Evolutionary conservation across 2,888 invertebrate species (phyloP), one percentile per base, ranked within the genome.

Genomic region (Pandemis corylana): DNA sequence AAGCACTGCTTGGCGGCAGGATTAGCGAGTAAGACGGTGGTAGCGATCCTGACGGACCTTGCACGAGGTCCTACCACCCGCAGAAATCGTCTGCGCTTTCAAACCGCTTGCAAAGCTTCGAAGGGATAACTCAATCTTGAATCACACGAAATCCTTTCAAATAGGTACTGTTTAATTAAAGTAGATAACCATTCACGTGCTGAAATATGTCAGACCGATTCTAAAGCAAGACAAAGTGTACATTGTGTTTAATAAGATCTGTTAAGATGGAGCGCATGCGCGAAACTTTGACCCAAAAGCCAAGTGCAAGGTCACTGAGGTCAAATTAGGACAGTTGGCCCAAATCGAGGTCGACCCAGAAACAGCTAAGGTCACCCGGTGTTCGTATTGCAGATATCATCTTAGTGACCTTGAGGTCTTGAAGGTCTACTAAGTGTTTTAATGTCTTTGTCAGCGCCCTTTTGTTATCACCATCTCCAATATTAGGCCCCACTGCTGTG

Each of bases 271-370:
- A 7, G n/a, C 75, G 71, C 70, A 63, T 67, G 70, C 71, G 70
- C 75, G 36, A 65, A 84, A 88, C 85, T 85, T 81, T 85, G 88
- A 88, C 89, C 89, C 83, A 85, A 80, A 81, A 82, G 76, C 80
- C 76, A 76, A 83, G 82, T 80, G 80, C 90, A 90, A 91, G 92
- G 91, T 88, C 88, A 79, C 80, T 65, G 84, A 84, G 90, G 90
- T 90, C 89, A 87, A 84, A 86, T 88, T 87, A 87, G 90, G 88
- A 89, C 83, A 78, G 85, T 84, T 88, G 87, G 88, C 85, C 89
- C 88, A 90, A 91, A 91, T 89, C 83, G 85, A 10, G 65, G 42
- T 13, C 71, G 68, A 15, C 71, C 75, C 41, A 75, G 75, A 75
- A 67, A 70, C 73, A 9, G 62, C 66, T n/a, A 67, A 62, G 75